These are phyloP conservation scores for Onychomys leucogaster DNA, from an alignment of 2,797 vertebrate genomes.

Conservation along the genomic window DNA sequence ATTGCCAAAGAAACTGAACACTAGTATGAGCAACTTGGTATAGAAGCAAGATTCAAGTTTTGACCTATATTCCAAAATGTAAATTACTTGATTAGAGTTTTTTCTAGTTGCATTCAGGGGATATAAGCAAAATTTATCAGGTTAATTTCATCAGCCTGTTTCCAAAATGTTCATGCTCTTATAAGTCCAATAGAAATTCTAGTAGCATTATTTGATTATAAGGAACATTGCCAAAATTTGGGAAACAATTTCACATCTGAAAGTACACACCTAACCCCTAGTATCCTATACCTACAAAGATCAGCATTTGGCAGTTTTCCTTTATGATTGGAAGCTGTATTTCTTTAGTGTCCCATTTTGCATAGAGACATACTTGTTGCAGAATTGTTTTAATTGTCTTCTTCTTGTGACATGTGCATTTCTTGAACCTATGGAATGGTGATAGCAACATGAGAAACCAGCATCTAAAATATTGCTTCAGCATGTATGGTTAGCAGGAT, in stretches of 20 bases:
- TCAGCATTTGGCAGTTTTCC: constrained; percentile 61
- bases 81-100: constrained; percentile 44
- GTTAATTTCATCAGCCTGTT: constrained; percentile 55
- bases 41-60: constrained; percentile 51
- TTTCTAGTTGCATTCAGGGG: constrained; percentile 20
- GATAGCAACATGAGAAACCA: constrained; percentile 53
- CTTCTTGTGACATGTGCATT: constrained; percentile 65
- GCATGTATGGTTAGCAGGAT: constrained; percentile 52
- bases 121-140: constrained; percentile 53
- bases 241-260: constrained; percentile 59
- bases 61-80: constrained; percentile 25
- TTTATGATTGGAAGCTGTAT: constrained; percentile 47
- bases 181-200: constrained; percentile 67
- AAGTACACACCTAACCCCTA: constrained; percentile 62
- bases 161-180: constrained; percentile 54
- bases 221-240: constrained; percentile 29
- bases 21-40: not conserved
- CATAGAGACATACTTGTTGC: constrained; percentile 20
- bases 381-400: constrained; percentile 14
- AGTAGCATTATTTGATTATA: constrained; percentile 57
- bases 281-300: constrained; percentile 55
- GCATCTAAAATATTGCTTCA: constrained; percentile 63
- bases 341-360: constrained; percentile 26
- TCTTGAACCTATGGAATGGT: constrained; percentile 52
- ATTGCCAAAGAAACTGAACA: constrained; percentile 56